phyloP scores from a whole-genome alignment of 2,113 vertebrate genomes.

The Neotragus moschatus region DNA sequence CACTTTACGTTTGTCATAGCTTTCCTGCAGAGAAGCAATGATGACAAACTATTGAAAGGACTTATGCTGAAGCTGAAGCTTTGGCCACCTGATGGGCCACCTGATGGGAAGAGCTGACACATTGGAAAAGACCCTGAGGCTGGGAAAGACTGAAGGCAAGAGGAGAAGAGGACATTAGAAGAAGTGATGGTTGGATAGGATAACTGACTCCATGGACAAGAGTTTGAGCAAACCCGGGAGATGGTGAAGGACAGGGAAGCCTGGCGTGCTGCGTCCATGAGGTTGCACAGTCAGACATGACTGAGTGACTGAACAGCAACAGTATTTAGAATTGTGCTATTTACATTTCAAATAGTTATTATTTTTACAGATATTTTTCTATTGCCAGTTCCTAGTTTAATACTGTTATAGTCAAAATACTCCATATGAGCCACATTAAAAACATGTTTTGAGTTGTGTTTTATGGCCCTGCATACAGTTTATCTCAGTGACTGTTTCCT shows the following conservation, averaged over 20 bases:
- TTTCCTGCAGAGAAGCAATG: background rate
- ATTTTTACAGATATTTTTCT: background rate
- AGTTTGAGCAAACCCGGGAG: background rate
- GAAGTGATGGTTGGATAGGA: background rate
- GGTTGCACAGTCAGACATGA: background rate
- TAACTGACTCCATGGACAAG: background rate
- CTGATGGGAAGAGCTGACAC: background rate
- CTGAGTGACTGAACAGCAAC: background rate
- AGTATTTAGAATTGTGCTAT: background rate
- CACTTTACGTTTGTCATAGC: background rate
- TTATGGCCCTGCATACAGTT: background rate
- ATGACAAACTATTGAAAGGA: background rate
- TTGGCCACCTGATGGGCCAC: too few relatives aligned
- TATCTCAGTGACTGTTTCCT: constrained; percentile 1
- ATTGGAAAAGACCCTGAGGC: background rate
- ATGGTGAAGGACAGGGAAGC: background rate
- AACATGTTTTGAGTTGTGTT: background rate
- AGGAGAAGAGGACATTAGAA: background rate
- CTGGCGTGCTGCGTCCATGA: fast-evolving
- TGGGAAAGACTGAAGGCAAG: background rate
- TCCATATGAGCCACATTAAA: background rate
- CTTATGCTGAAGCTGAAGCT: background rate
- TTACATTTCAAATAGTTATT: background rate
- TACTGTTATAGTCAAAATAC: background rate
- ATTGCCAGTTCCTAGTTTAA: background rate